These are phyloP conservation scores for Oligia fasciuncula DNA, from an alignment of 2,888 invertebrate species.

Conservation along the genomic window DNA sequence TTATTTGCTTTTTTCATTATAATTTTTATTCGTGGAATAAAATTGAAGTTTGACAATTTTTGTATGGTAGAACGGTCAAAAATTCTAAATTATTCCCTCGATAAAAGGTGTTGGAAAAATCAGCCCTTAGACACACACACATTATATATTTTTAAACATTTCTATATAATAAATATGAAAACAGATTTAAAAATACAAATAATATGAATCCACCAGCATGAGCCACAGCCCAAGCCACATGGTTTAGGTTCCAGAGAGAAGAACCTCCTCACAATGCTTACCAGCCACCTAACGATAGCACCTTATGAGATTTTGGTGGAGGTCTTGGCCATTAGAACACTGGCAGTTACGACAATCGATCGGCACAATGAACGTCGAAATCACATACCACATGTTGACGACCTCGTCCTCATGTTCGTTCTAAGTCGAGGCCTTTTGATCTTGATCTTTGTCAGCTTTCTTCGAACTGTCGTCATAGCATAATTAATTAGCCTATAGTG, in stretches of 20 bases:
- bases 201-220: background rate
- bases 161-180: background rate
- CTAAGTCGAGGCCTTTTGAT: too few species aligned
- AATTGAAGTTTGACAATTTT: too few species aligned
- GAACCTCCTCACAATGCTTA: background rate
- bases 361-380: background rate
- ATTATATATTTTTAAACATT: conserved; percentile 1
- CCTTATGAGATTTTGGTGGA: background rate
- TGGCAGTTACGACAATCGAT: background rate
- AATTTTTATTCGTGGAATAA: too few species aligned
- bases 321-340: background rate
- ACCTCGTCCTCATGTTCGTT: background rate
- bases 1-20: background rate
- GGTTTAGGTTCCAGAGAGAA: background rate
- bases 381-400: background rate
- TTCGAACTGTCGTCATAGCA: background rate
- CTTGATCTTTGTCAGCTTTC: background rate
- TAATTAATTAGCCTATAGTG: background rate
- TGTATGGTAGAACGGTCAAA: too few species aligned
- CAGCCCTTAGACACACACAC: background rate
- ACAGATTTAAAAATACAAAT: background rate
- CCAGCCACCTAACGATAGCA: background rate
- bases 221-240: background rate
- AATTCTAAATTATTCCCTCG: too few species aligned
- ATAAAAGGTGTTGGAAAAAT: too few species aligned